phyloP scores from a whole-genome alignment of 2,113 vertebrate species.

The Seriola aureovittata region DNA sequence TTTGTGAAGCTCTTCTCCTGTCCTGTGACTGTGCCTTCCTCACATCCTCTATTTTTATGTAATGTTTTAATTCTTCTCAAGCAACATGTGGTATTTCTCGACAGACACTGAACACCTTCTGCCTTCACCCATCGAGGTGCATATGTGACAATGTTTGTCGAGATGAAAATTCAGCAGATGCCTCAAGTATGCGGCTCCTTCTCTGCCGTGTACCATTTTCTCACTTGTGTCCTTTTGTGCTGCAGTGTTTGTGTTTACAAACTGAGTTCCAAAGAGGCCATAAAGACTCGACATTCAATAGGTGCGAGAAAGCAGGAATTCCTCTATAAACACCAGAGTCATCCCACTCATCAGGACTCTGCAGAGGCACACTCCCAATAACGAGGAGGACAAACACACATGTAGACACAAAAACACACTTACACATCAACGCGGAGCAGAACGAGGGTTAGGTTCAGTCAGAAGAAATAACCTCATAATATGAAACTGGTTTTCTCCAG shows the following conservation, averaged over 20 bases:
- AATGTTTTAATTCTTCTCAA: neutral
- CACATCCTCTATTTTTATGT: neutral
- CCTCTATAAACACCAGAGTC: conserved; percentile 72
- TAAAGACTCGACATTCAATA: conserved; percentile 70
- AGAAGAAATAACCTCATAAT: neutral
- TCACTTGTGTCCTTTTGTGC: conserved; percentile 64
- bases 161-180: conserved; percentile 63
- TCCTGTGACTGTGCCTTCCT: neutral
- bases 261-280: conserved; percentile 69
- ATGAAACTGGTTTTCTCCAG: neutral
- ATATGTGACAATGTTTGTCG: conserved; percentile 26
- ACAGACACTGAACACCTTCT: conserved; percentile 6
- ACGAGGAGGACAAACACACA: conserved; percentile 66
- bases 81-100: neutral
- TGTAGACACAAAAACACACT: conserved; percentile 17
- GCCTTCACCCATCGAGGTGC: neutral
- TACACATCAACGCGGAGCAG: conserved; percentile 2
- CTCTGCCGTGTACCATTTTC: conserved; percentile 38
- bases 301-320: conserved; percentile 73
- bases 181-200: conserved; percentile 49
- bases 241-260: conserved; percentile 73
- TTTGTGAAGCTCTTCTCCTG: conserved; percentile 40
- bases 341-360: conserved; percentile 53
- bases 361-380: conserved; percentile 63
- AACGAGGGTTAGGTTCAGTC: neutral